Percentiles rank a stretch among this genome's conserved stretches.
phyloP scores from a whole-genome alignment of 2,888 invertebrate species.

The Polyommatus iphigenia region DNA sequence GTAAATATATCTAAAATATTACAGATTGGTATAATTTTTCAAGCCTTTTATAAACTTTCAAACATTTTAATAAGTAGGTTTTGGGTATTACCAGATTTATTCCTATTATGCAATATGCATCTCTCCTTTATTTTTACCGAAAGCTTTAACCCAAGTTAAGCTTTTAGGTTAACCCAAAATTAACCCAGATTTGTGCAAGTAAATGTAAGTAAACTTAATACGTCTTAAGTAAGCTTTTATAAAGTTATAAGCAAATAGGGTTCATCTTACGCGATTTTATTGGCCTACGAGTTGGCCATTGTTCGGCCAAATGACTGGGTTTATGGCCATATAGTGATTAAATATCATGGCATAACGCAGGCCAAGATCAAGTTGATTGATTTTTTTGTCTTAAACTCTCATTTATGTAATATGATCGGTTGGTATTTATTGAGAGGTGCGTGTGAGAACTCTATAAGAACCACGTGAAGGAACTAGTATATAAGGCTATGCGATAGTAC shows the following conservation, averaged over 20 bases:
- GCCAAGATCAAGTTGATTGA: slow-evolving; percentile 44
- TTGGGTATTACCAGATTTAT: too few relatives aligned
- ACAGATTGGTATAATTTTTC: too few relatives aligned
- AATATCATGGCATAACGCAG: slow-evolving; percentile 48
- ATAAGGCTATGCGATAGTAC: too few relatives aligned
- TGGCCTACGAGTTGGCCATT: slow-evolving; percentile 46
- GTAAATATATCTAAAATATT: background rate
- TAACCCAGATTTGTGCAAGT: background rate
- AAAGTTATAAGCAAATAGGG: slow-evolving; percentile 18
- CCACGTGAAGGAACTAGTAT: background rate
- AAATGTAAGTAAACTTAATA: background rate
- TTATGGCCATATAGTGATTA: slow-evolving; percentile 50
- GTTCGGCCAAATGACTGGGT: slow-evolving; percentile 43
- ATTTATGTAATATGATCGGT: slow-evolving; percentile 11
- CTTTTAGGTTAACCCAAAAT: too few relatives aligned
- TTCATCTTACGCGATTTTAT: slow-evolving; percentile 40
- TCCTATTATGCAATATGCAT: too few relatives aligned
- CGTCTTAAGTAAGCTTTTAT: background rate
- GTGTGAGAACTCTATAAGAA: background rate
- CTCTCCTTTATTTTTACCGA: too few relatives aligned
- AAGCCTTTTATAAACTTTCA: too few relatives aligned
- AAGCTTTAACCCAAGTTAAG: too few relatives aligned
- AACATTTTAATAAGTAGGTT: too few relatives aligned
- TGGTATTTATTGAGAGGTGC: background rate
- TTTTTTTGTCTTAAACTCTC: slow-evolving; percentile 31